Conservation (phyloP, 2,797 vertebrate genomes). For the Liparis tanakae region DNA sequence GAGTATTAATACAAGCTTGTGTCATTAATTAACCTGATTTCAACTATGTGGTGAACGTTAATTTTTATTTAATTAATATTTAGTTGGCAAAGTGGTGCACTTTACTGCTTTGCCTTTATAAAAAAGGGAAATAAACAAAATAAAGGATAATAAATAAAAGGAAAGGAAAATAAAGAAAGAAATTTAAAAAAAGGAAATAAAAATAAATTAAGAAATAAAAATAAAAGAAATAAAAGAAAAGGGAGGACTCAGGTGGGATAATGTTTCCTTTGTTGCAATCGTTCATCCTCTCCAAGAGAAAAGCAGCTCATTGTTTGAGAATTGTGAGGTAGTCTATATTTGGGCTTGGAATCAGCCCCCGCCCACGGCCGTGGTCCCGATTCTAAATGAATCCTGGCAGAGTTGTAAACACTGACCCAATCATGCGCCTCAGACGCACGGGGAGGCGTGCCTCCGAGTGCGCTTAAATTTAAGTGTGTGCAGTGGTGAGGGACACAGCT, state of each 20-base stretch:
- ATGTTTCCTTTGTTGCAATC: slow-evolving; percentile 8
- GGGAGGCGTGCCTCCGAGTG: slow-evolving; percentile 70
- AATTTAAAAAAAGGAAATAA: not conserved
- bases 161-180: not conserved
- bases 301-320: not conserved
- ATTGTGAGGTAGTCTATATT: slow-evolving; percentile 35
- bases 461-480: slow-evolving; percentile 73
- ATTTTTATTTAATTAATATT: not conserved
- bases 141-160: not conserved
- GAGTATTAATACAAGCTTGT: not conserved
- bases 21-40: not conserved
- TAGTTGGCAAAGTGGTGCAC: not conserved
- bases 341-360: slow-evolving; percentile 25
- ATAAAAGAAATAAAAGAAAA: not conserved
- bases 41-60: not conserved
- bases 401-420: slow-evolving; percentile 76
- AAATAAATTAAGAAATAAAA: not conserved
- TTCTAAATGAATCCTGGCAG: slow-evolving; percentile 45
- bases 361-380: slow-evolving; percentile 30
- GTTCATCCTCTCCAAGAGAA: not conserved
- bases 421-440: slow-evolving; percentile 68
- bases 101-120: not conserved
- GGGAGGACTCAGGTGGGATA: not conserved
- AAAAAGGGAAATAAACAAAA: not conserved
- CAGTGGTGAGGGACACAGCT: slow-evolving; percentile 34